Evolutionary conservation across 1,140 invertebrate genomes (phyloP).

Genomic region (Colletes gigas): DNA sequence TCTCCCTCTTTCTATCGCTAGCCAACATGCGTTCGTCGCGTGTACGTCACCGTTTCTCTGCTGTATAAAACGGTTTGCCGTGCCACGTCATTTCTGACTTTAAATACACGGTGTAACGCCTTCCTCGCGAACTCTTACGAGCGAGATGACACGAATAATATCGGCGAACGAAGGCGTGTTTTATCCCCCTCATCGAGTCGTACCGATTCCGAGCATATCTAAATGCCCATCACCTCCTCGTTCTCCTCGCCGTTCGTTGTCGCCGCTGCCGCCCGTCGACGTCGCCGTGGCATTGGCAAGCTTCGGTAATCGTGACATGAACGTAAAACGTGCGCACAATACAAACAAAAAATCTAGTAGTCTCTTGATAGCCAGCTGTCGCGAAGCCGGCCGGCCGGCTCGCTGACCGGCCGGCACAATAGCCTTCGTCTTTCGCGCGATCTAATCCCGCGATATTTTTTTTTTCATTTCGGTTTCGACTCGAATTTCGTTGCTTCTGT

Average conservation of each 20-base stretch:
- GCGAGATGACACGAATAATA: constrained; percentile 21
- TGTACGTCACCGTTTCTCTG: constrained; percentile 22
- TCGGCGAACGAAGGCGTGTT: constrained; percentile 26
- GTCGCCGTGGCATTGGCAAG: constrained; percentile 19
- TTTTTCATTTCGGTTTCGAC: constrained; percentile 1
- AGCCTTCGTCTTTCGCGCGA: constrained; percentile 9
- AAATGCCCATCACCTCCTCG: constrained; percentile 29
- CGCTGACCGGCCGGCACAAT: constrained; percentile 21
- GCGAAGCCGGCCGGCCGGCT: constrained; percentile 63
- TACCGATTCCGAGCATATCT: constrained; percentile 22
- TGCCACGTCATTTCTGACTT: constrained; percentile 42
- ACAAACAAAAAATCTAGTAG: constrained; percentile 41
- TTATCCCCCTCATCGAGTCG: constrained; percentile 25
- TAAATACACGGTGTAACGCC: constrained; percentile 13
- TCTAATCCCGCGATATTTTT: constrained; percentile 16
- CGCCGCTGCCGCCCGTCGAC: background rate
- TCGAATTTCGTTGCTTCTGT: background rate
- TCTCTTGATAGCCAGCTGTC: constrained; percentile 55
- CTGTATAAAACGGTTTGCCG: constrained; percentile 40
- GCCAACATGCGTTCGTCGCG: background rate
- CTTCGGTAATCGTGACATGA: constrained; percentile 24
- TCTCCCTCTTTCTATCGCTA: too few relatives aligned
- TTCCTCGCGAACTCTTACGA: background rate
- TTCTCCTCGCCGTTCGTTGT: constrained; percentile 24
- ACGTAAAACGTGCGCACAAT: constrained; percentile 40